A percentile compares a stretch with the other conserved stretches of the same genome.
These are phyloP conservation scores for Nysson spinosus DNA, from an alignment of 2,888 invertebrate genomes.

Conservation along the genomic window DNA sequence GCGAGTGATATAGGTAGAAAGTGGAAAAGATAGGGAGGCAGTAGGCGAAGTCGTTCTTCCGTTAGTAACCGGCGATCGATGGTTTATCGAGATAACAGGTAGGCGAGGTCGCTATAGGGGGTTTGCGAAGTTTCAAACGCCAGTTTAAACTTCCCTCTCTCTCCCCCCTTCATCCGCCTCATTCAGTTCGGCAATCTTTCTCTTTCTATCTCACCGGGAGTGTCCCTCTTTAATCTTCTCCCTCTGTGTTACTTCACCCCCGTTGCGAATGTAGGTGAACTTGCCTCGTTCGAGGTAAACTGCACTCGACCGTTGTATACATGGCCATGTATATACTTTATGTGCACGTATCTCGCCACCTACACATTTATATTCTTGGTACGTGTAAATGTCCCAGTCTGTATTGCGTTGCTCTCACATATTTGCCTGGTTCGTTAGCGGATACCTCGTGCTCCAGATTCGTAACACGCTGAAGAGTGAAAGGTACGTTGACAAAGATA, in stretches of 20 bases:
- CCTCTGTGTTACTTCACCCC: slow-evolving; percentile 23
- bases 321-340: not conserved
- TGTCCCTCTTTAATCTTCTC: slow-evolving; percentile 48
- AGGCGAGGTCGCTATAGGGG: slow-evolving; percentile 51
- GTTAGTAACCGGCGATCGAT: slow-evolving; percentile 68
- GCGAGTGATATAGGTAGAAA: slow-evolving; percentile 30
- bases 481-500: slow-evolving; percentile 1
- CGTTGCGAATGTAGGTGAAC: slow-evolving; percentile 59
- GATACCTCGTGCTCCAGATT: slow-evolving; percentile 44
- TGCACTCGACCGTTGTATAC: slow-evolving; percentile 21
- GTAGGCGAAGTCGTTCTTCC: slow-evolving; percentile 64
- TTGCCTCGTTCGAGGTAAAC: slow-evolving; percentile 50
- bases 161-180: slow-evolving; percentile 14
- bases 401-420: slow-evolving; percentile 24
- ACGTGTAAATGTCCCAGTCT: slow-evolving; percentile 11
- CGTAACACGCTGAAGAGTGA: slow-evolving; percentile 16
- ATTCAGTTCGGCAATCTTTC: slow-evolving; percentile 26
- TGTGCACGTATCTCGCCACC: slow-evolving; percentile 18
- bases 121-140: slow-evolving; percentile 60
- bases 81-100: slow-evolving; percentile 69
- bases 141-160: slow-evolving; percentile 50
- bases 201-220: slow-evolving; percentile 28
- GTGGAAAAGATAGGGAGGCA: slow-evolving; percentile 44
- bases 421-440: slow-evolving; percentile 37
- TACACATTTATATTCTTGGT: slow-evolving; percentile 17